phyloP scores from a whole-genome alignment of 2,888 invertebrate species.

The Anodontia alba region DNA sequence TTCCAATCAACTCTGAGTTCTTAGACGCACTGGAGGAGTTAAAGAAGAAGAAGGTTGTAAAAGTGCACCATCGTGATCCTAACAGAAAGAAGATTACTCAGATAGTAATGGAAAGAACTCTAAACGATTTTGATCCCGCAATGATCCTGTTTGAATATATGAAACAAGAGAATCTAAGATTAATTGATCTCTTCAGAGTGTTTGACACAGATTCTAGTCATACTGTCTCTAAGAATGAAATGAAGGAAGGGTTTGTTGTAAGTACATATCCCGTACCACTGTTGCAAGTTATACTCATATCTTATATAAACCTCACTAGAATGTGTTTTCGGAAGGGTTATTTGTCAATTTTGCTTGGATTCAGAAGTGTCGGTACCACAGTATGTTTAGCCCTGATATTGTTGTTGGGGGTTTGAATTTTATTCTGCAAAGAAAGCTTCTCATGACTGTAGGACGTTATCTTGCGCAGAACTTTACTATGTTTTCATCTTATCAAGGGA shows the following conservation, averaged over 20 bases:
- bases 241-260: constrained; percentile 65
- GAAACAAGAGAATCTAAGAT: constrained; percentile 66
- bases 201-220: constrained; percentile 61
- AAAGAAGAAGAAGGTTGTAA: constrained; percentile 37
- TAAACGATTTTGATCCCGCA: constrained; percentile 62
- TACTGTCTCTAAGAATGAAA: constrained; percentile 56
- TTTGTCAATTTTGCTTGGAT: no score
- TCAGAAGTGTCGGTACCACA: no score
- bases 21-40: constrained; percentile 46
- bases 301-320: no score
- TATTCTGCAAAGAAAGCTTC: no score
- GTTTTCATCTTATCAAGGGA: no score
- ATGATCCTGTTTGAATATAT: constrained; percentile 68
- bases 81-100: constrained; percentile 56
- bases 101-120: constrained; percentile 39
- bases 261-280: constrained; percentile 14
- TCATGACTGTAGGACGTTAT: no score
- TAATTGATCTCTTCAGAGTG: constrained; percentile 64
- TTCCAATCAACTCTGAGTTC: constrained; percentile 60
- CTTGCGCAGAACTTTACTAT: no score
- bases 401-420: no score
- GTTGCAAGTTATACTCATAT: not conserved
- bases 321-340: no score
- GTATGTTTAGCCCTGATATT: no score
- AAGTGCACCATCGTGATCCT: constrained; percentile 56